Percentiles rank a stretch among this genome's conserved stretches.
These are phyloP conservation scores for Tethya wilhelma DNA, from an alignment of 37 sponge, comb jelly and placozoan genomes.

Conservation along the genomic window DNA sequence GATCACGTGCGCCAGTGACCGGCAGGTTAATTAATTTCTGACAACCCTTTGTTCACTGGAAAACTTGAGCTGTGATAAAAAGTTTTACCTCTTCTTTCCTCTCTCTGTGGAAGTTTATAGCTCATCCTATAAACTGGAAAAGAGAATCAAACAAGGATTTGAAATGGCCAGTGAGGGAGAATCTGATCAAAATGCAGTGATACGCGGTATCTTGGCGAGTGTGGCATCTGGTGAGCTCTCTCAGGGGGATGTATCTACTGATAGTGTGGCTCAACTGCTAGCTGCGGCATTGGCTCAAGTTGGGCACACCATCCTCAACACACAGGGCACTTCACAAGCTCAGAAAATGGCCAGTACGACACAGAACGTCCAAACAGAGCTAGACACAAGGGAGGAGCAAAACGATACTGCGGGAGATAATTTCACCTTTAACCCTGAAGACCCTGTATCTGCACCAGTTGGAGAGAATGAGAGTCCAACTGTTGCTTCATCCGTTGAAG, in stretches of 20 bases:
- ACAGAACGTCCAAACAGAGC: background rate
- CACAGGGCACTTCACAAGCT: background rate
- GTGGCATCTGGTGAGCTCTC: background rate
- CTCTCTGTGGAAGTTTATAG: no score
- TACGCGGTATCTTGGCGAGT: constrained; percentile 35
- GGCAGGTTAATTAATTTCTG: background rate
- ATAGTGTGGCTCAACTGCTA: constrained; percentile 54
- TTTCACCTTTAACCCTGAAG: constrained; percentile 45
- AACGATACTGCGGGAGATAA: background rate
- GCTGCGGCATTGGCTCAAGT: constrained; percentile 59
- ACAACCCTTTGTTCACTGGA: background rate
- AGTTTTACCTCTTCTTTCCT: constrained; percentile 35
- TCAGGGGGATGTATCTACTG: background rate
- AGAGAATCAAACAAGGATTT: background rate
- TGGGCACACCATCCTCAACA: constrained; percentile 23
- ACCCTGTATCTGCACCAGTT: background rate
- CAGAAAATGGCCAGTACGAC: background rate
- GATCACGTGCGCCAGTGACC: background rate
- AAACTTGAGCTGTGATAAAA: background rate
- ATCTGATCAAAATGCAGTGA: constrained; percentile 13
- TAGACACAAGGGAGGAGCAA: background rate
- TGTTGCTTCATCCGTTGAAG: constrained; percentile 47
- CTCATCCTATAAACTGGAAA: no score
- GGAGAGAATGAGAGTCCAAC: background rate
- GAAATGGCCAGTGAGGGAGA: constrained; percentile 44